Percentiles rank a stretch among this genome's conserved stretches.
Conservation (phyloP, 2,888 invertebrate genomes). For the Hypomecis punctinalis region DNA sequence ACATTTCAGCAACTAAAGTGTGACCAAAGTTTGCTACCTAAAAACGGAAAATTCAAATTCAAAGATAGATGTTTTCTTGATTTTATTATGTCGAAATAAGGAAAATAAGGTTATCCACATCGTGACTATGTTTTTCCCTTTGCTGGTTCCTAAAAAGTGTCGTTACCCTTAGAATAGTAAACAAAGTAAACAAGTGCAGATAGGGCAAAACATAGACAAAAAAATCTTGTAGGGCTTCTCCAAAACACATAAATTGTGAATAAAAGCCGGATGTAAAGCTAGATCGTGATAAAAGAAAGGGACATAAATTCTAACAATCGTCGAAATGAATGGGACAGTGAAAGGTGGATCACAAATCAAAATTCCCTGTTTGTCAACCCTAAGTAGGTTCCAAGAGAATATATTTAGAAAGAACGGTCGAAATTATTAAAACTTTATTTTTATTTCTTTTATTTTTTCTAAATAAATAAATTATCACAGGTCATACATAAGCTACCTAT, state of each 20-base stretch:
- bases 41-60: not conserved
- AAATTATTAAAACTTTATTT: not conserved
- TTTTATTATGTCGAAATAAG: constrained; percentile 9
- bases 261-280: constrained; percentile 25
- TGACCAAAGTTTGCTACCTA: too few relatives aligned
- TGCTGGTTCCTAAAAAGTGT: constrained; percentile 1
- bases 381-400: not conserved
- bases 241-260: constrained; percentile 29
- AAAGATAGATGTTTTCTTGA: not conserved
- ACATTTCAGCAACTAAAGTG: too few relatives aligned
- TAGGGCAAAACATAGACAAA: constrained; percentile 17
- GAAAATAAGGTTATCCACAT: constrained; percentile 7
- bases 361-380: not conserved
- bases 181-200: constrained; percentile 20
- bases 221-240: constrained; percentile 16
- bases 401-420: constrained; percentile 1
- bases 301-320: constrained; percentile 17
- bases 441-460: not conserved
- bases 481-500: too few relatives aligned
- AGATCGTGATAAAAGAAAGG: constrained; percentile 22
- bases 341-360: constrained; percentile 26
- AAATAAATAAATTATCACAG: too few relatives aligned
- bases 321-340: constrained; percentile 20
- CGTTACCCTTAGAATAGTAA: not conserved
- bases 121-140: constrained; percentile 7